Evolutionary conservation across 2,888 invertebrate species (phyloP), one percentile per base, ranked within the genome.

Genomic region (Lasioglossum malachurum): DNA sequence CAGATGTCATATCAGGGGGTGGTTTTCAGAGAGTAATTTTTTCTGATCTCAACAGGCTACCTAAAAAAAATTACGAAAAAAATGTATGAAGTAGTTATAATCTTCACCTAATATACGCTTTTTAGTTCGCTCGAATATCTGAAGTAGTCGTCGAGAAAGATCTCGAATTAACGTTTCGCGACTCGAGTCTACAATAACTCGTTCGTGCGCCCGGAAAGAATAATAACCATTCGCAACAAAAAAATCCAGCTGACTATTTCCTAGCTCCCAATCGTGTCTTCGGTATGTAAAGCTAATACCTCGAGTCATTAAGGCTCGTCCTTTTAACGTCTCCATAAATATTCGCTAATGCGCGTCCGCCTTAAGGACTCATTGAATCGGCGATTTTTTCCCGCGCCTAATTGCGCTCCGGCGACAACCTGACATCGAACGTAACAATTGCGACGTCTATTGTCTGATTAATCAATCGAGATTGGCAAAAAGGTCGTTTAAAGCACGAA

Each of bases 291-390:
- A 85, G 83, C 78, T 85, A 85, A 85, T 85, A 83, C 75, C 27
- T 53, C 27, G 35, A 78, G 84, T 85, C 84, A 64, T 85, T 85
- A 85, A 76, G 85, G 83, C 38, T 73, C 75, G 78, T 85, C 83
- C 79, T 83, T 85, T 75, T 75, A 83, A 76, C 72, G 75, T 83
- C 83, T 79, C 83, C 78, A 78, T 85, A 85, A 85, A 79, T 85
- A 83, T 79, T 75, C 83, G 64, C 83, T 83, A 83, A 83, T 83
- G 83, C 78, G 75, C 83, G 64, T 74, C 57, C 46, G 60, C 35
- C 74, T 78, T 85, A 79, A 67, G 64, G 75, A 79, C 75, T 78
- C 85, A 73, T 85, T 75, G 67, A 83, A 79, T 46, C 27, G 64
- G 57, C 64, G 31, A 64, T 69, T 76, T 73, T 76, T 73, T 57